Percentiles rank a stretch among this genome's conserved stretches.
These are phyloP conservation scores for Byasa hedistus DNA, from an alignment of 2,888 invertebrate species.

Conservation along the genomic window DNA sequence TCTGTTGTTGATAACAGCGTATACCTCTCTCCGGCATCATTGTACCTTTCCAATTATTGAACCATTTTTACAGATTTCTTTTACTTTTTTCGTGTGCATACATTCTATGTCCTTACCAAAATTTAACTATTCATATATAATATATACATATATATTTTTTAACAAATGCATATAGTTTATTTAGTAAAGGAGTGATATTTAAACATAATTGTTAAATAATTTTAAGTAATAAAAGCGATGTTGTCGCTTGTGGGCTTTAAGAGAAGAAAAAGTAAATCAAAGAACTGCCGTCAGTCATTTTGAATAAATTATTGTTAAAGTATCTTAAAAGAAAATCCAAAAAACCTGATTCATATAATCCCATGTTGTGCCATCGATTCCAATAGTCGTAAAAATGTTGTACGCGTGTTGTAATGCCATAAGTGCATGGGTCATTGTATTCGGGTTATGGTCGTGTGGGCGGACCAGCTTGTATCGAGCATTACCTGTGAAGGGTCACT, in stretches of 20 bases:
- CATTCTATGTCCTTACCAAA: too few species aligned
- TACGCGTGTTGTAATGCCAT: background rate
- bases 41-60: too few species aligned
- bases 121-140: too few species aligned
- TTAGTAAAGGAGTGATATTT: too few species aligned
- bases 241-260: background rate
- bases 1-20: too few species aligned
- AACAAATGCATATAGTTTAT: too few species aligned
- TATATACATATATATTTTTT: too few species aligned
- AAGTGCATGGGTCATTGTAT: constrained; percentile 16
- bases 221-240: too few species aligned
- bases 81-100: too few species aligned
- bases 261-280: background rate
- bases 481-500: background rate
- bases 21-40: too few species aligned
- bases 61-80: too few species aligned
- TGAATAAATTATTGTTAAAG: background rate
- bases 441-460: constrained; percentile 7
- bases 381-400: constrained; percentile 1
- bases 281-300: background rate
- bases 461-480: constrained; percentile 8
- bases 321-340: background rate
- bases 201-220: too few species aligned
- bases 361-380: constrained; percentile 2
- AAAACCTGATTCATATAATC: constrained; percentile 1